These are phyloP conservation scores for Rhyzopertha dominica DNA, from an alignment of 1,140 invertebrate genomes.

Conservation along the genomic window DNA sequence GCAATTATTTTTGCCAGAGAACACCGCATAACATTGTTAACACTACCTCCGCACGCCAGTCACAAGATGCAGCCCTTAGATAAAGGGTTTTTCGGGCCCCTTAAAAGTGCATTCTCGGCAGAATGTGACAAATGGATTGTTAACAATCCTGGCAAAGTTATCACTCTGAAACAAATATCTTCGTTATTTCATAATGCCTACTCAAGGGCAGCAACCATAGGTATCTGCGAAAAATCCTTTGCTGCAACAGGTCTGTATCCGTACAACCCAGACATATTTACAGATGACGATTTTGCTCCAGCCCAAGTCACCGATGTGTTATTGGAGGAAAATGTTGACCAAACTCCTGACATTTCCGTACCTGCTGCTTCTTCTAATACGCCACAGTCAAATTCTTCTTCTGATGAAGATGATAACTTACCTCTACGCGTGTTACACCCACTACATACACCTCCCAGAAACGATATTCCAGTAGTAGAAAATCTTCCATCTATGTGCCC, in stretches of 20 bases:
- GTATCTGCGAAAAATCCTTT: slow-evolving; percentile 7
- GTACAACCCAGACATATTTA: slow-evolving; percentile 5
- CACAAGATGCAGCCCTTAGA: slow-evolving; percentile 43
- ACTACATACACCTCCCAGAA: no score
- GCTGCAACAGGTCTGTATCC: slow-evolving; percentile 6
- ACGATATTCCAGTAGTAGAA: no score
- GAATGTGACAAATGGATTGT: slow-evolving; percentile 7
- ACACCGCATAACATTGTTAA: slow-evolving; percentile 35
- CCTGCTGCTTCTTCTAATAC: no score
- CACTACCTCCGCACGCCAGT: slow-evolving; percentile 36
- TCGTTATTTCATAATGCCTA: slow-evolving; percentile 9
- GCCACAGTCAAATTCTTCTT: no score
- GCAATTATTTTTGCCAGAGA: no score
- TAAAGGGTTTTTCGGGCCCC: slow-evolving; percentile 26
- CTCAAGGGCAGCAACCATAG: neutral
- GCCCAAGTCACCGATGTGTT: no score
- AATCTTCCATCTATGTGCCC: no score
- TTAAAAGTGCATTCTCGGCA: slow-evolving; percentile 24
- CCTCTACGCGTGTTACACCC: no score
- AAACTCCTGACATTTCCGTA: no score
- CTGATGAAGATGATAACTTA: no score
- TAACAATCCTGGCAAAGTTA: slow-evolving; percentile 8
- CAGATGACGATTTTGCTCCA: slow-evolving; percentile 6
- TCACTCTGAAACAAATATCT: slow-evolving; percentile 1
- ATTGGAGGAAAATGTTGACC: no score